phyloP scores from a whole-genome alignment of 2,113 vertebrate genomes.

The Melanostigma gelatinosum region DNA sequence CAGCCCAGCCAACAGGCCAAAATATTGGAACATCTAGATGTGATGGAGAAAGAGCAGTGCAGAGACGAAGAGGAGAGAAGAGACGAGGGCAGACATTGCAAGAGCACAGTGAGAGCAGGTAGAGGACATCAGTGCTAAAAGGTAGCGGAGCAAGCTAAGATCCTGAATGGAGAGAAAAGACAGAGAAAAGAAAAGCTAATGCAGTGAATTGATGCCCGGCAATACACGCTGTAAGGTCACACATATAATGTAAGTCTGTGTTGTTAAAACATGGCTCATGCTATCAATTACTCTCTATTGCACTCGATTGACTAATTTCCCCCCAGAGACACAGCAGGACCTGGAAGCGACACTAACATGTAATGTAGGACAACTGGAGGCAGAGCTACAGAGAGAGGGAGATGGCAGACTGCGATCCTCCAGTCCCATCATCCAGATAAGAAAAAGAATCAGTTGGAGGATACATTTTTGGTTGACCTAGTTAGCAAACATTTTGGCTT shows the following conservation, averaged over 20 bases:
- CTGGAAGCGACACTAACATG: conserved; percentile 43
- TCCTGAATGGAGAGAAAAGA: conserved; percentile 8
- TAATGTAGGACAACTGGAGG: conserved; percentile 43
- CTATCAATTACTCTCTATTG: conserved; percentile 30
- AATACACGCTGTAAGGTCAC: conserved; percentile 24
- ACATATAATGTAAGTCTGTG: conserved; percentile 20
- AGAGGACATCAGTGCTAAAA: conserved; percentile 33
- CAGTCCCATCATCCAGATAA: conserved; percentile 26
- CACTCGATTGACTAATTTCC: conserved; percentile 43
- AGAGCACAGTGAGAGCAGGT: conserved; percentile 38
- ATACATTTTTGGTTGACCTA: conserved; percentile 37
- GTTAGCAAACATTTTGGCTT: conserved; percentile 29
- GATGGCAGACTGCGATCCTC: not conserved
- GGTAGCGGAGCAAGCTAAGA: not conserved
- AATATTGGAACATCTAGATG: conserved; percentile 79
- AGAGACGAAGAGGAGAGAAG: conserved; percentile 40
- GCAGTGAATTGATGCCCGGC: not conserved
- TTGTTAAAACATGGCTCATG: conserved; percentile 25
- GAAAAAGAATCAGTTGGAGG: not conserved
- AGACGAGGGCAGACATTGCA: conserved; percentile 20
- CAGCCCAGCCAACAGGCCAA: conserved; percentile 59
- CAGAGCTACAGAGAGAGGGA: conserved; percentile 14
- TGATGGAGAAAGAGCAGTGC: conserved; percentile 68
- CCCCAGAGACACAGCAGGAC: conserved; percentile 31
- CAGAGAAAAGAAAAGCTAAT: conserved; percentile 4